Evolutionary conservation across 92 coral and sea anemone species (phyloP).

Genomic region (Nematostella vectensis): DNA sequence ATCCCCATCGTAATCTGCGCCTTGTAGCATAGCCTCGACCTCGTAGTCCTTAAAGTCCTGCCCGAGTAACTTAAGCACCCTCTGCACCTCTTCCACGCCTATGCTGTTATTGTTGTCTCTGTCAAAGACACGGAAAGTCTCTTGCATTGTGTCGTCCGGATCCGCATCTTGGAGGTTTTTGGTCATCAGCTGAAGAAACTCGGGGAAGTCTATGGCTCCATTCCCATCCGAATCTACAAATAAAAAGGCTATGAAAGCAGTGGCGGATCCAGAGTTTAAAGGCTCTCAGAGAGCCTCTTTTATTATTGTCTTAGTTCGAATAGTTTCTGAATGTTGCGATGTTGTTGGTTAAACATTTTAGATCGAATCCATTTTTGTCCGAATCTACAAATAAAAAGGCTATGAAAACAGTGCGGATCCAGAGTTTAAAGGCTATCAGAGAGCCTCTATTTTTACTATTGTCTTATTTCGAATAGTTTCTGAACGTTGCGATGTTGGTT

Average conservation of each 20-base stretch:
- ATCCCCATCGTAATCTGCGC: constrained; percentile 85
- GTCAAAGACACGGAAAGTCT: constrained; percentile 88
- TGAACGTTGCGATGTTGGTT: too few relatives aligned
- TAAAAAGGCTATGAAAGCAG: background rate
- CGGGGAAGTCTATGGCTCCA: constrained; percentile 96
- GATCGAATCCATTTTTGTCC: constrained; percentile 90
- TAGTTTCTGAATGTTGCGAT: too few relatives aligned
- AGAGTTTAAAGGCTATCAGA: too few relatives aligned
- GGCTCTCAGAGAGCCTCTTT: too few relatives aligned
- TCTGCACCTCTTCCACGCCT: constrained; percentile 60
- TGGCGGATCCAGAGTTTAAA: too few relatives aligned
- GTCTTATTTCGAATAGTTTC: too few relatives aligned
- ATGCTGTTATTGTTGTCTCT: constrained; percentile 78
- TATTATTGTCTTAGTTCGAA: too few relatives aligned
- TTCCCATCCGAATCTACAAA: constrained; percentile 90
- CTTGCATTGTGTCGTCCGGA: constrained; percentile 75
- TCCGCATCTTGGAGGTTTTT: constrained; percentile 76
- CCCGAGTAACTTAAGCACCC: constrained; percentile 72
- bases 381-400: constrained; percentile 60
- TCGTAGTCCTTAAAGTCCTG: constrained; percentile 84
- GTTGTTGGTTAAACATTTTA: too few relatives aligned
- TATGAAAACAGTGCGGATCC: background rate
- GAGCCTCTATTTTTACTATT: too few relatives aligned
- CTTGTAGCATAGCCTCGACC: constrained; percentile 75
- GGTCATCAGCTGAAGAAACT: constrained; percentile 75